phyloP scores from a whole-genome alignment of 2,888 invertebrate genomes.

The Cantharis lateralis region DNA sequence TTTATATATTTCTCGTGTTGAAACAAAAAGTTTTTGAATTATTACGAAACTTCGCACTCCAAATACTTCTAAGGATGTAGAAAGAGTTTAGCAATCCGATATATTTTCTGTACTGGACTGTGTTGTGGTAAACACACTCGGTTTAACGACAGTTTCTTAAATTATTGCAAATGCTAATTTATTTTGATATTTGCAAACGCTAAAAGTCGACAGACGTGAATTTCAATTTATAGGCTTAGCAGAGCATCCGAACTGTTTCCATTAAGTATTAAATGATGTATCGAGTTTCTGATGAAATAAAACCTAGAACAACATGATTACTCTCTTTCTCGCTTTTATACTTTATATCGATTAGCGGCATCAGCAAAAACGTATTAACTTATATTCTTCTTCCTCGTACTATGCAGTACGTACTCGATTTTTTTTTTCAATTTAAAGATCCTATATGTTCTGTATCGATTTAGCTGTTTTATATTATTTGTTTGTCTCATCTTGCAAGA shows the following conservation, averaged over 20 bases:
- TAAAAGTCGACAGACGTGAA: background rate
- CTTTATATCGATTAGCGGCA: background rate
- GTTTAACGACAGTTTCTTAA: background rate
- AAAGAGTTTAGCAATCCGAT: background rate
- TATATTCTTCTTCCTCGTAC: background rate
- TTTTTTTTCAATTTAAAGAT: background rate
- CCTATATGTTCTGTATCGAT: background rate
- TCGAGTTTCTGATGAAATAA: constrained; percentile 5
- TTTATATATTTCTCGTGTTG: background rate
- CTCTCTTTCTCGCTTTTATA: background rate
- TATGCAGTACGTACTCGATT: background rate
- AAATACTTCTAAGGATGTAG: background rate
- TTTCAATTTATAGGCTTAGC: constrained; percentile 9
- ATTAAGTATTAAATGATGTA: constrained; percentile 5
- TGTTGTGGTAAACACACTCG: background rate
- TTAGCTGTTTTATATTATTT: background rate
- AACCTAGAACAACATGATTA: constrained; percentile 10
- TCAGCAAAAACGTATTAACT: background rate
- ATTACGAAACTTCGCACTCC: background rate
- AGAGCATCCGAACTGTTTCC: constrained; percentile 1
- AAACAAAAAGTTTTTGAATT: background rate
- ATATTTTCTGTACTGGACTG: background rate
- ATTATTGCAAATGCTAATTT: background rate
- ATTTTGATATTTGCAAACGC: background rate
- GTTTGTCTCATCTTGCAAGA: background rate